A percentile compares a stretch with the other conserved stretches of the same genome.
These are phyloP conservation scores for Hecatera dysodea DNA, from an alignment of 2,888 invertebrate genomes.

Conservation along the genomic window DNA sequence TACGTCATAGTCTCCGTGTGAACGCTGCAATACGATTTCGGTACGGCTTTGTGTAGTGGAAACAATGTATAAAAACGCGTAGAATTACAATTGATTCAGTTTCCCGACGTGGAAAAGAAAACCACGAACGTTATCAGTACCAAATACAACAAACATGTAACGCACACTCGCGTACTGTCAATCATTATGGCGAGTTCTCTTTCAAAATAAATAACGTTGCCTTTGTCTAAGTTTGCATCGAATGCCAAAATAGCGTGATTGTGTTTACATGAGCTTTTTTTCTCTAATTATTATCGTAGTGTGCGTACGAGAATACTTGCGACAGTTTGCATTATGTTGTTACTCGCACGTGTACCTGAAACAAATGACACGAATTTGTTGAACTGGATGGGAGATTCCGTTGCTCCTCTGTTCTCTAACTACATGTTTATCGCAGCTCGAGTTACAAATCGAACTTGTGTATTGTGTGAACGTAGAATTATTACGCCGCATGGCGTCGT, in stretches of 20 bases:
- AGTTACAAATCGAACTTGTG: conserved; percentile 76
- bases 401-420: conserved; percentile 66
- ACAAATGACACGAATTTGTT: conserved; percentile 85
- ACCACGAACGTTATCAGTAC: conserved; percentile 20
- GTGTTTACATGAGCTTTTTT: conserved; percentile 32
- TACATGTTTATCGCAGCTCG: conserved; percentile 77
- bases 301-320: conserved; percentile 7
- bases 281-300: conserved; percentile 33
- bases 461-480: conserved; percentile 73
- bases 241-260: conserved; percentile 38
- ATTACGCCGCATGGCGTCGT: conserved; percentile 70
- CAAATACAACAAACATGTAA: conserved; percentile 35
- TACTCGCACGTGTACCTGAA: conserved; percentile 73
- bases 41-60: conserved; percentile 22
- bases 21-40: conserved; percentile 36
- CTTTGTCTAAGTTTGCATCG: conserved; percentile 22
- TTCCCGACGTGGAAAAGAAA: conserved; percentile 35
- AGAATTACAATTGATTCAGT: conserved; percentile 29
- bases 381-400: conserved; percentile 70
- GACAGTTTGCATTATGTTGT: conserved; percentile 73
- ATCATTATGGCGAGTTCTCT: conserved; percentile 10
- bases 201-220: conserved; percentile 35
- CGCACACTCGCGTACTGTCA: conserved; percentile 17
- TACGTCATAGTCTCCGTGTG: conserved; percentile 14
- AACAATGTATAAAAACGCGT: conserved; percentile 33